These are phyloP conservation scores for Salvelinus namaycush DNA, from an alignment of 2,113 vertebrate genomes.

Conservation along the genomic window DNA sequence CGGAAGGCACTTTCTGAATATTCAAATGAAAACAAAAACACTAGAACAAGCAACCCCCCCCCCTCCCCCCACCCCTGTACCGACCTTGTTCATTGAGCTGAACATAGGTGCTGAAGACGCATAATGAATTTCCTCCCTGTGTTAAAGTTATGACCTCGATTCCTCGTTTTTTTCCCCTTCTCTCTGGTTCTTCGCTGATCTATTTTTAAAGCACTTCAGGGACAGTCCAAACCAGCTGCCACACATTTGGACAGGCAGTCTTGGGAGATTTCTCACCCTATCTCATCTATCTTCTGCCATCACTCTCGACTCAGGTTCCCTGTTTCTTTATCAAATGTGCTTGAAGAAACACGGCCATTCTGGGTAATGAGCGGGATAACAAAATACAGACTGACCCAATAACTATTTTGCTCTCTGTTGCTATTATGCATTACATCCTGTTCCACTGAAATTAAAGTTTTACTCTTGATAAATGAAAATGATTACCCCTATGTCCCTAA, in stretches of 20 bases:
- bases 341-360: background rate
- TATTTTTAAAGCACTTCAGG: conserved; percentile 69
- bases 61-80: conserved; percentile 6
- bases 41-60: background rate
- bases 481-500: no score
- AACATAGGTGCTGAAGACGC: conserved; percentile 18
- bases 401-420: no score
- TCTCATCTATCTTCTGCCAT: conserved; percentile 20
- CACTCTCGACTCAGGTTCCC: background rate
- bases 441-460: background rate
- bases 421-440: background rate
- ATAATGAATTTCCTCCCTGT: conserved; percentile 61
- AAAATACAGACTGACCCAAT: background rate
- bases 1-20: no score
- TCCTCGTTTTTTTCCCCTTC: conserved; percentile 8
- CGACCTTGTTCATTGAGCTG: background rate
- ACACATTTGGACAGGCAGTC: conserved; percentile 39
- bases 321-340: background rate
- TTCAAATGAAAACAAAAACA: no score
- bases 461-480: no score
- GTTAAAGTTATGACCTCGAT: conserved; percentile 62
- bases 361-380: background rate
- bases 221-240: conserved; percentile 59
- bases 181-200: conserved; percentile 57
- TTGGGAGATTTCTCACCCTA: conserved; percentile 24